Conservation (phyloP, 2,888 invertebrate species). For the Netelia inedita region DNA sequence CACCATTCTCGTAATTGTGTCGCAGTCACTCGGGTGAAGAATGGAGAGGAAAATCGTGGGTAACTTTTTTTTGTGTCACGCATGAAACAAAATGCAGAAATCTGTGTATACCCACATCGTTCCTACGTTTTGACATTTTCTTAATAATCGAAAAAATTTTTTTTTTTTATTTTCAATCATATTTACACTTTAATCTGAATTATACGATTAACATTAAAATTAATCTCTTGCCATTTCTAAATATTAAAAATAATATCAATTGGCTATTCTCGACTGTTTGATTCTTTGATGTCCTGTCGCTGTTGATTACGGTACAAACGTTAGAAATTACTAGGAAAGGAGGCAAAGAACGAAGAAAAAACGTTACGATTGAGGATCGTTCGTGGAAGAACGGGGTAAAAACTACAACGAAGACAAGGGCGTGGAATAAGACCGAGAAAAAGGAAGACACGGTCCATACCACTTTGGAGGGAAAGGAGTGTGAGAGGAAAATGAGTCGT, state of each 20-base stretch:
- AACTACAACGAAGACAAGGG: slow-evolving; percentile 58
- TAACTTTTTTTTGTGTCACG: slow-evolving; percentile 23
- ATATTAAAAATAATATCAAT: not conserved
- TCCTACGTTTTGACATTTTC: too few relatives aligned
- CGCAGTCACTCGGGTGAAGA: slow-evolving; percentile 41
- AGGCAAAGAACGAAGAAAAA: not conserved
- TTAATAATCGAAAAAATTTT: not conserved
- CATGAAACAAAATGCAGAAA: slow-evolving; percentile 17
- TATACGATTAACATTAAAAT: too few relatives aligned
- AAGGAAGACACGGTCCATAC: slow-evolving; percentile 40
- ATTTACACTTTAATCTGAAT: too few relatives aligned
- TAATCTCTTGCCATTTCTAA: too few relatives aligned
- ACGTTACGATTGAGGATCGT: slow-evolving; percentile 56
- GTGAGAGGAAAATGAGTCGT: slow-evolving; percentile 68
- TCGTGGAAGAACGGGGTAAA: slow-evolving; percentile 42
- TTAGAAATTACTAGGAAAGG: slow-evolving; percentile 45
- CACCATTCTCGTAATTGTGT: slow-evolving; percentile 55
- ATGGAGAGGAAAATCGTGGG: slow-evolving; percentile 43
- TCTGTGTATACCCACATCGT: not conserved
- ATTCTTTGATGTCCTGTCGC: not conserved
- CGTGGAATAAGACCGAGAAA: slow-evolving; percentile 64
- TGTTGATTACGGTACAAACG: slow-evolving; percentile 10
- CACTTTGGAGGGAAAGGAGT: slow-evolving; percentile 56
- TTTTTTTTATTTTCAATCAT: too few relatives aligned
- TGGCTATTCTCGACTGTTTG: not conserved